Evolutionary conservation across 2,888 invertebrate species (phyloP).

Genomic region (Malthinus flaveolus): DNA sequence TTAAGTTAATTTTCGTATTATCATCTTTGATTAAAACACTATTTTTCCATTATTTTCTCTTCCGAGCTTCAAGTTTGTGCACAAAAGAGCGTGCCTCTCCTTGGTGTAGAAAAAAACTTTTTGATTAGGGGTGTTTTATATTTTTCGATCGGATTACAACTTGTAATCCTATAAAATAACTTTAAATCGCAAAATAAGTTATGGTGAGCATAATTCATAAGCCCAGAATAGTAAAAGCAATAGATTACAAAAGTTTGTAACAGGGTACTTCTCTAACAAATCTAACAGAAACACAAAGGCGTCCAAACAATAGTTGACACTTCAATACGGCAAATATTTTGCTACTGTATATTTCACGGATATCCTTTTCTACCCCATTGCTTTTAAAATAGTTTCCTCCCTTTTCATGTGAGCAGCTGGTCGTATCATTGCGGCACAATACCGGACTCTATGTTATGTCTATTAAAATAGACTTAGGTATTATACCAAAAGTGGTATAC

Average conservation of each 20-base stretch:
- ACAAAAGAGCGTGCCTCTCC: too few relatives aligned
- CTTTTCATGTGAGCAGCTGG: slow-evolving; percentile 47
- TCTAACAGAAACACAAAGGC: slow-evolving; percentile 50
- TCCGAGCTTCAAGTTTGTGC: too few relatives aligned
- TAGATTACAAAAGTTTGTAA: slow-evolving; percentile 38
- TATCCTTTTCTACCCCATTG: slow-evolving; percentile 39
- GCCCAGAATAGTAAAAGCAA: slow-evolving; percentile 41
- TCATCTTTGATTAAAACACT: not conserved
- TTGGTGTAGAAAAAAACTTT: too few relatives aligned
- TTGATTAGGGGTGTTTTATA: too few relatives aligned
- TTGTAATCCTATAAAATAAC: too few relatives aligned
- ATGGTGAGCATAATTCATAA: not conserved
- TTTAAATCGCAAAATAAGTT: too few relatives aligned
- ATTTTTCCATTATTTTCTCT: not conserved
- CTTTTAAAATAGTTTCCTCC: slow-evolving; percentile 33
- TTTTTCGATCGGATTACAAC: too few relatives aligned
- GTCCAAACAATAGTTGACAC: slow-evolving; percentile 54
- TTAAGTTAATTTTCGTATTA: too few relatives aligned
- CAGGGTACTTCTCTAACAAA: slow-evolving; percentile 47
- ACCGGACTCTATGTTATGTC: slow-evolving; percentile 50
- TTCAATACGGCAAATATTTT: slow-evolving; percentile 56
- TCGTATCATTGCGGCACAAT: slow-evolving; percentile 49
- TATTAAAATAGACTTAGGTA: slow-evolving; percentile 54
- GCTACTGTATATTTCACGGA: slow-evolving; percentile 44
- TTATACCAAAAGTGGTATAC: slow-evolving; percentile 52